A percentile compares a stretch with the other conserved stretches of the same genome.
Conservation (phyloP, 2,113 vertebrate species). For the Sigmodon hispidus region DNA sequence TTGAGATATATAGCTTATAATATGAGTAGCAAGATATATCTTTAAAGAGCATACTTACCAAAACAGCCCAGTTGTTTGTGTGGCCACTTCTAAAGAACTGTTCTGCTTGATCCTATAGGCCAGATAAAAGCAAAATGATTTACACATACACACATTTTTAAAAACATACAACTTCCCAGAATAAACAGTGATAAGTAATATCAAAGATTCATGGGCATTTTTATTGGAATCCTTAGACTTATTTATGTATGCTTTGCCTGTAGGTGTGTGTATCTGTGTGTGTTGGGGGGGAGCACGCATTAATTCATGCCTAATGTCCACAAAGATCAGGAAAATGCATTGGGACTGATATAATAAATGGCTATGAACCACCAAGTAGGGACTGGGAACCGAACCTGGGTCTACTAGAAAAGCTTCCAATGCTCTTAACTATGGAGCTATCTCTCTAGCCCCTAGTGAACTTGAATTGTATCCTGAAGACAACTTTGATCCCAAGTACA, state of each 20-base stretch:
- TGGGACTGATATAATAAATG: background rate
- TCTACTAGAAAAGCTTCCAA: background rate
- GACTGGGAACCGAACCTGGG: background rate
- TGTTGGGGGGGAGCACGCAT: too few species aligned
- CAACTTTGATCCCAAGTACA: background rate
- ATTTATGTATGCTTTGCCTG: background rate
- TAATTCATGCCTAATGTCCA: background rate
- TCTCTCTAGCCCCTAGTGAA: background rate
- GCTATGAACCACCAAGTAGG: background rate
- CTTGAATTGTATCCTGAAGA: background rate
- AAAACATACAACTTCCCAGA: slow-evolving; percentile 38
- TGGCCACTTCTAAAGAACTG: slow-evolving; percentile 96
- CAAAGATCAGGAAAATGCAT: background rate
- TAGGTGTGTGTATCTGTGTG: background rate
- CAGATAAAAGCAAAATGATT: slow-evolving; percentile 61
- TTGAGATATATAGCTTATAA: slow-evolving; percentile 14
- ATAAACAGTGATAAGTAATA: slow-evolving; percentile 22
- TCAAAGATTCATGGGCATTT: background rate
- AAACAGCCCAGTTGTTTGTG: slow-evolving; percentile 98
- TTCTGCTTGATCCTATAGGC: slow-evolving; percentile 88
- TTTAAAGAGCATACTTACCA: slow-evolving; percentile 87
- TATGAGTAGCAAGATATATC: background rate
- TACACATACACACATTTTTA: background rate
- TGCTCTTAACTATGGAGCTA: background rate
- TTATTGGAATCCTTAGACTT: background rate